Base-by-base conservation (phyloP, 2,113 vertebrate genomes). In the Anseranas semipalmata region DNA sequence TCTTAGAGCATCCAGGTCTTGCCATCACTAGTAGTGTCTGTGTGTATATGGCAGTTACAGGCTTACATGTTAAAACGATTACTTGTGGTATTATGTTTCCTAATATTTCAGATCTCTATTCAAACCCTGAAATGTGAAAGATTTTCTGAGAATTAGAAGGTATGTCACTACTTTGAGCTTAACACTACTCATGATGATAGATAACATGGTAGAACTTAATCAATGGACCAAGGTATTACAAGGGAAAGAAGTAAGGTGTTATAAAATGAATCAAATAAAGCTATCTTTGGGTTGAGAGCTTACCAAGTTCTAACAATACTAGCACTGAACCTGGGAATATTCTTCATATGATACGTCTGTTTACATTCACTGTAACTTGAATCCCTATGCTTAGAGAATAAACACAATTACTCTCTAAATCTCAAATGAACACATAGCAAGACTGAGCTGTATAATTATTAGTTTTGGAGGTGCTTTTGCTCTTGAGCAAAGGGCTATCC, bases 171-270 rank as follows among this genome's bases (percentile, higher is more conserved):
- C 7, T 56, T 14, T 59, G 32, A 87, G 27, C 32, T 71, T 81
- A 50, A 7, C 12, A 15, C 8, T 41, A 9, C 15, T 17, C 5
- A 6, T 13, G 8, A 6, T 16, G 22, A 27, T 0, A 0, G 24
- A 56, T 53, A 32, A 52, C 4, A 9, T 4, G 1, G 2, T 25
- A 19, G 32, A 20, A 6, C 25, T 56, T 15, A 35, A 87, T 75
- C 7, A 81, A 41, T 0, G 1, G 33, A n/a, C 6, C 9, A 52
- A 67, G 8, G 17, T 56, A 22, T 53, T 18, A 3, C 35, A 56
- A 21, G 18, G n/a, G 16, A 30, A 43, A 30, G 15, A 87, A 21
- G 5, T 12, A 6, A 14, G 9, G 8, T 28, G 37, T 33, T 35
- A 35, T 6, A 50, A 85, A 82, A 66, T 10, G 1, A 56, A n/a